Percentiles rank a stretch among this genome's conserved stretches.
Evolutionary conservation across 2,888 invertebrate genomes (phyloP).

Genomic region (Rhamnusium bicolor): DNA sequence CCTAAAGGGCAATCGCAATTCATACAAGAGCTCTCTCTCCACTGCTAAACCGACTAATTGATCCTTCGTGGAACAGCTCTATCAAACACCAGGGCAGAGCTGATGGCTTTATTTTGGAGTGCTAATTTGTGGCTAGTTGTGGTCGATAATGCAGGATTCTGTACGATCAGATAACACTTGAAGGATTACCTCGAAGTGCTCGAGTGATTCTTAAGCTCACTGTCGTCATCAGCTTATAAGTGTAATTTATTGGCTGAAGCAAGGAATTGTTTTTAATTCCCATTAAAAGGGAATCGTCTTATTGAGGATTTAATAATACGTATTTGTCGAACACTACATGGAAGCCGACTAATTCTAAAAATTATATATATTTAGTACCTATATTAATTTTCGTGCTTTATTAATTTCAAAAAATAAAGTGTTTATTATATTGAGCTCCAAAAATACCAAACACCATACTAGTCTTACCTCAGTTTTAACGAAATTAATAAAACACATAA

Average conservation of each 20-base stretch:
- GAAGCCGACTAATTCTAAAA: neutral
- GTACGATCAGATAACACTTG: slow-evolving; percentile 45
- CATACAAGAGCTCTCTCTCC: slow-evolving; percentile 21
- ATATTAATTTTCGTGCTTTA: too few relatives aligned
- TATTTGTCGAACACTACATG: neutral
- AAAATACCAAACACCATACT: too few relatives aligned
- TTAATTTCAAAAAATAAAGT: too few relatives aligned
- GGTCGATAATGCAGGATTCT: slow-evolving; percentile 43
- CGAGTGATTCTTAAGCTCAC: slow-evolving; percentile 9
- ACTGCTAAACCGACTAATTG: slow-evolving; percentile 30
- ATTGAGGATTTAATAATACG: neutral
- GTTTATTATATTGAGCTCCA: too few relatives aligned
- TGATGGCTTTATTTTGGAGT: slow-evolving; percentile 35
- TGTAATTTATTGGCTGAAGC: neutral
- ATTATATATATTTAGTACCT: too few relatives aligned
- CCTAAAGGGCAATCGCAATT: slow-evolving; percentile 33
- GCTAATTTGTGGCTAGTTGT: slow-evolving; percentile 50
- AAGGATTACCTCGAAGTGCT: slow-evolving; percentile 39
- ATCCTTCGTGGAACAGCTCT: slow-evolving; percentile 25
- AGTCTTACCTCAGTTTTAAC: too few relatives aligned
- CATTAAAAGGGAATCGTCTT: neutral
- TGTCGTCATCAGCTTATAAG: neutral
- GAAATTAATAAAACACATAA: too few relatives aligned
- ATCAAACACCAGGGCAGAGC: slow-evolving; percentile 13
- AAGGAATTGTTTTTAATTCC: slow-evolving; percentile 3